Percentiles rank a stretch among this genome's conserved stretches.
These are phyloP conservation scores for Amblyopsis hoosieri DNA, from an alignment of 2,797 vertebrate genomes.

Conservation along the genomic window DNA sequence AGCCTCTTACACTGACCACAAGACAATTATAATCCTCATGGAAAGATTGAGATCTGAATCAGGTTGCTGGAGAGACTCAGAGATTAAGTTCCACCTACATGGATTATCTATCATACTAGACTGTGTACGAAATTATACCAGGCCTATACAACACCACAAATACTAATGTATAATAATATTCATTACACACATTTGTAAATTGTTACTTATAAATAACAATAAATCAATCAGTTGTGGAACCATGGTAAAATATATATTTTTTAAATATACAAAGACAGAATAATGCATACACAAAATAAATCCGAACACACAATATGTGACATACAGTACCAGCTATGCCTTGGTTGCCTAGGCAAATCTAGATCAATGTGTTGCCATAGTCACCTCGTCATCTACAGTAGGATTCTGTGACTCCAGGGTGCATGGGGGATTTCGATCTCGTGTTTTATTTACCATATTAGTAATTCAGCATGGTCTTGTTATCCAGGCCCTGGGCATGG, in stretches of 20 bases:
- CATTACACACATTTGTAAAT: too few species aligned
- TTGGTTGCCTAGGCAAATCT: slow-evolving; percentile 28
- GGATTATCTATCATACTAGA: too few species aligned
- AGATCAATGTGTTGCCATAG: slow-evolving; percentile 58
- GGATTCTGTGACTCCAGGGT: slow-evolving; percentile 49
- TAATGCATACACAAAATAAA: background rate
- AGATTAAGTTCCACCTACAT: too few species aligned
- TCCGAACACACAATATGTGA: background rate
- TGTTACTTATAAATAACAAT: too few species aligned
- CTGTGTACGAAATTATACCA: too few species aligned
- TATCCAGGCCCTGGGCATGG: slow-evolving; percentile 58
- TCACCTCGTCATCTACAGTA: slow-evolving; percentile 29
- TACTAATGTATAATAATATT: too few species aligned
- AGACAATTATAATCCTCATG: slow-evolving; percentile 27
- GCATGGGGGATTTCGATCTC: slow-evolving; percentile 50
- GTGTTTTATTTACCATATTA: slow-evolving; percentile 75
- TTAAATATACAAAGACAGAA: background rate
- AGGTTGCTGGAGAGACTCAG: too few species aligned
- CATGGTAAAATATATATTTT: too few species aligned
- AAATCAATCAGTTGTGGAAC: too few species aligned
- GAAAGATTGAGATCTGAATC: background rate
- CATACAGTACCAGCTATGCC: slow-evolving; percentile 10
- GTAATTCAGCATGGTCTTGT: slow-evolving; percentile 72
- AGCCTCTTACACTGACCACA: slow-evolving; percentile 12
- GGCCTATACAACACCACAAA: too few species aligned